Conservation (phyloP, 2,888 invertebrate genomes). For the Desoria tigrina region DNA sequence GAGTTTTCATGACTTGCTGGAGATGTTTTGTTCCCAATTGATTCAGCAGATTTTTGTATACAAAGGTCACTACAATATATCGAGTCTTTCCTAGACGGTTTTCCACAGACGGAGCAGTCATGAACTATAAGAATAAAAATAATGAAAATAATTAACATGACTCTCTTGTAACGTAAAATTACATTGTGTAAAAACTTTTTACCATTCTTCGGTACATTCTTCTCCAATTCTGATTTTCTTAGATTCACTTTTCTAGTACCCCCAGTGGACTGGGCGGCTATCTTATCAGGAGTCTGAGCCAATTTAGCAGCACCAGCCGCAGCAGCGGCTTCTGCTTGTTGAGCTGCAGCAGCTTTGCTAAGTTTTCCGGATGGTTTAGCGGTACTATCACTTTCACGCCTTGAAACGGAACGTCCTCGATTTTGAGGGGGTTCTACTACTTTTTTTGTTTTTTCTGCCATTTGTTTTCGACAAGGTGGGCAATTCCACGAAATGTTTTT, state of each 20-base stretch:
- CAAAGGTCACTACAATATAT: slow-evolving; percentile 89
- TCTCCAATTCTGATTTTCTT: slow-evolving; percentile 18
- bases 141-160: background rate
- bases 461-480: slow-evolving; percentile 70
- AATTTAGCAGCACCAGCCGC: slow-evolving; percentile 26
- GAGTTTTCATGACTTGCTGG: slow-evolving; percentile 58
- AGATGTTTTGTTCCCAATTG: slow-evolving; percentile 51
- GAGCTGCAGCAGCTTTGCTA: slow-evolving; percentile 25
- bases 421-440: slow-evolving; percentile 24
- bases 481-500: slow-evolving; percentile 87
- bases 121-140: slow-evolving; percentile 1
- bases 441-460: slow-evolving; percentile 57
- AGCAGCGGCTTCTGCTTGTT: slow-evolving; percentile 31
- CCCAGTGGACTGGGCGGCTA: slow-evolving; percentile 19
- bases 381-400: background rate
- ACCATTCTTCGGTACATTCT: slow-evolving; percentile 5
- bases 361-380: background rate
- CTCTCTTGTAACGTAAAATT: background rate
- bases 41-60: slow-evolving; percentile 74
- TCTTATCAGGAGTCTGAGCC: slow-evolving; percentile 28
- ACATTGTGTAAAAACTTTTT: background rate
- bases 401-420: slow-evolving; percentile 12
- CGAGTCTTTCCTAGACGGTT: slow-evolving; percentile 73
- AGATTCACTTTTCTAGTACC: background rate
- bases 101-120: slow-evolving; percentile 75